A percentile compares a stretch with the other conserved stretches of the same genome.
phyloP scores from a whole-genome alignment of 2,888 invertebrate genomes.

The Drosophila sordidula region DNA sequence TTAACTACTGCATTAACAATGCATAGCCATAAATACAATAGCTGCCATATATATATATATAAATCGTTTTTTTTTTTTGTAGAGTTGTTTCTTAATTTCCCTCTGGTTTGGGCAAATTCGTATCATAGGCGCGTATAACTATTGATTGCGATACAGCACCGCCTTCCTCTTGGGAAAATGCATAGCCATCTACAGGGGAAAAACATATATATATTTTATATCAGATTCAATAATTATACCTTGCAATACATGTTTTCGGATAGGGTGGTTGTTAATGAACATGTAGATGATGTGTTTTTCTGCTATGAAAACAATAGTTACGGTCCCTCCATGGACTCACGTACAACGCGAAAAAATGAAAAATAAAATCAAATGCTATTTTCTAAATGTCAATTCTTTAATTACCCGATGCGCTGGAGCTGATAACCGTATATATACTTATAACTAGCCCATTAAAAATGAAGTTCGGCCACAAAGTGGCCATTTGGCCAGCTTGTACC shows the following conservation, averaged over 20 bases:
- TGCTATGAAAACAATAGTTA: constrained; percentile 13
- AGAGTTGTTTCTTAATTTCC: constrained; percentile 85
- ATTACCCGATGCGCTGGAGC: constrained; percentile 34
- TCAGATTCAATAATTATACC: constrained; percentile 9
- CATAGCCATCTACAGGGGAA: constrained; percentile 93
- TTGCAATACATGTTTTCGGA: not conserved
- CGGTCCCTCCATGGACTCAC: not conserved
- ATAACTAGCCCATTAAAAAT: constrained; percentile 43
- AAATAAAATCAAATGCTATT: constrained; percentile 26
- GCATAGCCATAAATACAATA: constrained; percentile 41
- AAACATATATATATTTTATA: constrained; percentile 5
- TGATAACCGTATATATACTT: constrained; percentile 31
- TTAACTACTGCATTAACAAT: constrained; percentile 11
- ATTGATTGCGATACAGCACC: constrained; percentile 97
- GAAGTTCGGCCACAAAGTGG: constrained; percentile 30
- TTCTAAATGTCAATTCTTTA: constrained; percentile 37
- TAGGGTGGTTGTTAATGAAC: constrained; percentile 3
- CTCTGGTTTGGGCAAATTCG: constrained; percentile 93
- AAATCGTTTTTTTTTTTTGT: not conserved
- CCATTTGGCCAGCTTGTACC: constrained; percentile 7
- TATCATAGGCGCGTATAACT: constrained; percentile 98
- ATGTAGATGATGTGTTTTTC: constrained; percentile 29
- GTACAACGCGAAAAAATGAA: not conserved
- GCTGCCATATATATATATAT: constrained; percentile 9
- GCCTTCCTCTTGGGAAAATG: constrained; percentile 99